Evolutionary conservation across 2,113 vertebrate species (phyloP).

Genomic region (Gavialis gangeticus): DNA sequence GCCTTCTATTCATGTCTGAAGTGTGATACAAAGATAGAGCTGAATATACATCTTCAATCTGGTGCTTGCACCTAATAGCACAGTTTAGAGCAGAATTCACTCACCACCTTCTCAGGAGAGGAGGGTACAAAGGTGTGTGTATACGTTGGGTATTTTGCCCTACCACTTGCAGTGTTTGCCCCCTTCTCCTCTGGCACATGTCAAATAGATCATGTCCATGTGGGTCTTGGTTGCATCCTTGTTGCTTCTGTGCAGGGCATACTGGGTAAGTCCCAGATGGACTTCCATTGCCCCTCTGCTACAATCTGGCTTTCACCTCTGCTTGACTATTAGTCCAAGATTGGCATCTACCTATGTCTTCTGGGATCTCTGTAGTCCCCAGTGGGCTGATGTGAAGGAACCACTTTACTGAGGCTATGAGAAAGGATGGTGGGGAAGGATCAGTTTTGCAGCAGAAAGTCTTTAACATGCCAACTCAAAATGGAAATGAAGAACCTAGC

Average conservation of each 20-base stretch:
- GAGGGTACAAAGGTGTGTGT: too few species aligned
- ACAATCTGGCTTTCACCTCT: neutral
- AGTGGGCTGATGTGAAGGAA: too few species aligned
- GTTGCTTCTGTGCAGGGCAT: too few species aligned
- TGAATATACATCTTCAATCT: accelerated
- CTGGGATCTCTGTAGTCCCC: too few species aligned
- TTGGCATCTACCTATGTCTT: too few species aligned
- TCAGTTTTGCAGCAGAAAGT: too few species aligned
- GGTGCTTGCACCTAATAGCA: neutral
- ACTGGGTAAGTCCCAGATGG: neutral
- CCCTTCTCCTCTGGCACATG: neutral
- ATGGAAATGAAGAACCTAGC: too few species aligned
- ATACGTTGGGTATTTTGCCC: neutral
- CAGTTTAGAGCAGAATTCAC: neutral
- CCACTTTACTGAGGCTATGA: too few species aligned
- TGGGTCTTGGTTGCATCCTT: neutral
- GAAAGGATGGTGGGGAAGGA: too few species aligned
- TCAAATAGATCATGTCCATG: neutral
- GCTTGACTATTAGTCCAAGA: too few species aligned
- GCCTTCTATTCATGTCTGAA: slow-evolving; percentile 22
- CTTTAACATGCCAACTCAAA: too few species aligned
- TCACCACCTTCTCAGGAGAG: neutral
- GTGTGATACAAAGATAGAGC: neutral
- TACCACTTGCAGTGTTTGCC: accelerated
- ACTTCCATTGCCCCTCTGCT: neutral